Conservation (phyloP, 2,888 invertebrate species). For the Siphonodentalium dalli region DNA sequence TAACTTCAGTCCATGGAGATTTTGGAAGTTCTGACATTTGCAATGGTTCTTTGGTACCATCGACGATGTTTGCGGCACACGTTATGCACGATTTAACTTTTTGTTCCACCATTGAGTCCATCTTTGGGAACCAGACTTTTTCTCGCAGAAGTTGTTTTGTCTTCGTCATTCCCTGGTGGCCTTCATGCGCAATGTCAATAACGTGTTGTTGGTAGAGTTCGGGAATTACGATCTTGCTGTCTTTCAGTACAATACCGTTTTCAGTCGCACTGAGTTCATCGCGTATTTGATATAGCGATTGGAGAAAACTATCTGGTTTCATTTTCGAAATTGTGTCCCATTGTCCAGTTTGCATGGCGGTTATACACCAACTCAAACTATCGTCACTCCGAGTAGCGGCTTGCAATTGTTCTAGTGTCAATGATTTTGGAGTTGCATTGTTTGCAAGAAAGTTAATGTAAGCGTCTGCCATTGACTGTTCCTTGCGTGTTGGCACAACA, state of each 20-base stretch:
- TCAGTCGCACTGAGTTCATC: background rate
- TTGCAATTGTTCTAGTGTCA: slow-evolving; percentile 21
- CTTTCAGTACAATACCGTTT: slow-evolving; percentile 1
- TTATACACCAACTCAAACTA: slow-evolving; percentile 2
- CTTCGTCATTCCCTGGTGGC: no score
- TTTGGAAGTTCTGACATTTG: no score
- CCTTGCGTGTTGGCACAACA: background rate
- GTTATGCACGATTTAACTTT: no score
- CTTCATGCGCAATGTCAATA: no score
- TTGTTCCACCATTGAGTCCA: no score
- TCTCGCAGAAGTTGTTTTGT: no score
- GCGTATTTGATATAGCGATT: slow-evolving; percentile 11
- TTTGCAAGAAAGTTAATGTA: slow-evolving; percentile 21
- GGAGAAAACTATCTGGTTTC: background rate
- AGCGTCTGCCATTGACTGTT: slow-evolving; percentile 16
- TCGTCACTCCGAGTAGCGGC: slow-evolving; percentile 7
- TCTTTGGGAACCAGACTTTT: no score
- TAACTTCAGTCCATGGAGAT: no score
- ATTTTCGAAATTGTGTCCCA: slow-evolving; percentile 1
- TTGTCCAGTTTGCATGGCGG: slow-evolving; percentile 1
- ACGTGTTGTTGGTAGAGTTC: no score
- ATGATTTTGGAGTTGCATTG: slow-evolving; percentile 22
- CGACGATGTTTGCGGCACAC: no score
- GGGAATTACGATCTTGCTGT: slow-evolving; percentile 24
- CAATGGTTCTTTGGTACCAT: no score